Conservation (phyloP, 2,797 vertebrate genomes). For the Coranthus polyacanthus region DNA sequence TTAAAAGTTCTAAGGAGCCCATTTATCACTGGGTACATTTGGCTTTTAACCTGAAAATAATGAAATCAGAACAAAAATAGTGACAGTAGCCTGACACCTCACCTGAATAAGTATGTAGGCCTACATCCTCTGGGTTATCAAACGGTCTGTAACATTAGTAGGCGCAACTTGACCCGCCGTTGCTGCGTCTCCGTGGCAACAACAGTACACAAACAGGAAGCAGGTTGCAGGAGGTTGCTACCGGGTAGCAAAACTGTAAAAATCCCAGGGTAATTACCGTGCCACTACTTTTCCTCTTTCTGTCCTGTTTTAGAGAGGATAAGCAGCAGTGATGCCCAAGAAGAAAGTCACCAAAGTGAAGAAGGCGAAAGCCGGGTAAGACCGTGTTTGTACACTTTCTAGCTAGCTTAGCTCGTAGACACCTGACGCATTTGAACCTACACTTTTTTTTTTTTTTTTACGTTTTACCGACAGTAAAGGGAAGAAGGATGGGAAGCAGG, state of each 20-base stretch:
- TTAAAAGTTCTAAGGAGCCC: too few relatives aligned
- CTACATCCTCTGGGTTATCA: too few relatives aligned
- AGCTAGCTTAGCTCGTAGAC: too few relatives aligned
- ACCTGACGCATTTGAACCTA: too few relatives aligned
- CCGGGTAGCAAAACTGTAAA: too few relatives aligned
- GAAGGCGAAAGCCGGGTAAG: constrained; percentile 78
- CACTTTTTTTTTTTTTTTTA: neutral
- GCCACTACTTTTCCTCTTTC: neutral
- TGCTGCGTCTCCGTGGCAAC: constrained; percentile 64
- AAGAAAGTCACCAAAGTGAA: constrained; percentile 78
- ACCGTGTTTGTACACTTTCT: neutral
- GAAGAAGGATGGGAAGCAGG: constrained; percentile 81
- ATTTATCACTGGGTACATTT: too few relatives aligned
- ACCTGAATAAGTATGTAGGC: too few relatives aligned
- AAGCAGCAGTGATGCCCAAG: constrained; percentile 68
- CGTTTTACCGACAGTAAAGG: constrained; percentile 74
- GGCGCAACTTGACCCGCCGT: constrained; percentile 34
- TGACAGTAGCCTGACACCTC: too few relatives aligned
- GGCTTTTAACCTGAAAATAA: too few relatives aligned
- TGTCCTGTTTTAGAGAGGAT: neutral
- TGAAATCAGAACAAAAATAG: too few relatives aligned
- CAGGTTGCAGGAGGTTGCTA: constrained; percentile 7
- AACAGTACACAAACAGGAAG: constrained; percentile 51
- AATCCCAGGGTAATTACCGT: neutral
- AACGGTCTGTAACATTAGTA: neutral